Evolutionary conservation across 1,140 invertebrate species (phyloP), one percentile per base, ranked within the genome.

Genomic region (Drosophila quadrilineata): DNA sequence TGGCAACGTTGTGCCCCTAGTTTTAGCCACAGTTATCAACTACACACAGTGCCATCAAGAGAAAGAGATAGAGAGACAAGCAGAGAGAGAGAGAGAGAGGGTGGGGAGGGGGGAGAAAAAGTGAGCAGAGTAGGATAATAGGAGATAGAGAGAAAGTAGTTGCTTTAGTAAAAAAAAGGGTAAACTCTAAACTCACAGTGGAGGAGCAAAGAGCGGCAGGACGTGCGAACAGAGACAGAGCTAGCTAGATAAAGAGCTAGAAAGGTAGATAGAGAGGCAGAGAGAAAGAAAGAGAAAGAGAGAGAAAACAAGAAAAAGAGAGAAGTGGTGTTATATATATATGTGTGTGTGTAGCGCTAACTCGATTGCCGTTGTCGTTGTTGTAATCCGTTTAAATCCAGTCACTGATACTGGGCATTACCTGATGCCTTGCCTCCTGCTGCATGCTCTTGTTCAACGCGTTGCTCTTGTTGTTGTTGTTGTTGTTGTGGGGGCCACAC

Each of bases 331-430:
- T 14, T 6, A 24, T 35, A 21, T 6, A 22, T 19, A 16, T 64
- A 26, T 57, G 46, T 68, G 56, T 57, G 50, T 72, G 63, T 76
- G 68, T 65, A 58, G 77, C 71, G 77, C 74, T 82, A 84, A 85
- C 77, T 82, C 73, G 77, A 82, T 82, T 82, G 53, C 17, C 40
- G 72, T 76, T 77, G 59, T 63, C 50, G 75, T 82, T 82, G 73
- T 84, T 82, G 77, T 82, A 82, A 82, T 82, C 77, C 77, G 77
- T 82, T 82, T 85, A 82, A 82, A 82, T 76, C 77, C 77, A 85
- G 77, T 84, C 77, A 82, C 77, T 77, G 77, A 82, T 82, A 84
- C 73, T 58, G 59, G 69, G 76, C 76, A 82, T 82, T 82, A 82
- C 76, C 76, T 79, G 75, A 38, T 58, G 64, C 64, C 54, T 49